Percentiles rank a stretch among this genome's conserved stretches.
Conservation (phyloP, 2,797 vertebrate genomes). For the Neosilurus mollespiculum region DNA sequence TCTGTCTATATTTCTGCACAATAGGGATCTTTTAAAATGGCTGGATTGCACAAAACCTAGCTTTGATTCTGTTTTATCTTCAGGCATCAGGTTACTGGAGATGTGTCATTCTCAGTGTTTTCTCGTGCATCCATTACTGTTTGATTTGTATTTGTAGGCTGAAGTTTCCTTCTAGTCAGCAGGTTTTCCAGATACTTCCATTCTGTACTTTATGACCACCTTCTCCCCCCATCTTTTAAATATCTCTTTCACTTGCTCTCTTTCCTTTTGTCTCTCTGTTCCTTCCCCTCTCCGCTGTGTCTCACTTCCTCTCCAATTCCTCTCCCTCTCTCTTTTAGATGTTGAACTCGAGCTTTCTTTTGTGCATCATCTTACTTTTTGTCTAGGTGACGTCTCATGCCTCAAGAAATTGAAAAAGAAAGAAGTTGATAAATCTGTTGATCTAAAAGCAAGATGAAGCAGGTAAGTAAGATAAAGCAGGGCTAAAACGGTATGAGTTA, state of each 20-base stretch:
- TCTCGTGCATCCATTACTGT: conserved; percentile 8
- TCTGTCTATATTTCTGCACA: conserved; percentile 40
- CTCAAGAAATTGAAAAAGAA: background rate
- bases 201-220: background rate
- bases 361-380: conserved; percentile 51
- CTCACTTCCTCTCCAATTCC: background rate
- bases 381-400: conserved; percentile 58
- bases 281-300: background rate
- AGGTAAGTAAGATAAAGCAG: conserved; percentile 77
- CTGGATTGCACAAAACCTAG: conserved; percentile 10
- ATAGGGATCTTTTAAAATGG: background rate
- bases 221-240: background rate
- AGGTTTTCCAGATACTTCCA: background rate
- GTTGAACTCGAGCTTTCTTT: conserved; percentile 87
- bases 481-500: conserved; percentile 80
- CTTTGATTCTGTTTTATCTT: background rate
- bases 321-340: conserved; percentile 69
- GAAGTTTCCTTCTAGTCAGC: background rate
- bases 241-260: background rate
- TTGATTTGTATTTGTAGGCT: background rate
- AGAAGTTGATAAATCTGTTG: conserved; percentile 80
- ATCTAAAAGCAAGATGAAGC: conserved; percentile 74
- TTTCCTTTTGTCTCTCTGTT: background rate
- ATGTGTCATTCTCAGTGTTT: background rate
- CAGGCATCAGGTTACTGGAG: background rate